Evolutionary conservation across 2,797 vertebrate species (phyloP).

Genomic region (Cichlasoma orientale): DNA sequence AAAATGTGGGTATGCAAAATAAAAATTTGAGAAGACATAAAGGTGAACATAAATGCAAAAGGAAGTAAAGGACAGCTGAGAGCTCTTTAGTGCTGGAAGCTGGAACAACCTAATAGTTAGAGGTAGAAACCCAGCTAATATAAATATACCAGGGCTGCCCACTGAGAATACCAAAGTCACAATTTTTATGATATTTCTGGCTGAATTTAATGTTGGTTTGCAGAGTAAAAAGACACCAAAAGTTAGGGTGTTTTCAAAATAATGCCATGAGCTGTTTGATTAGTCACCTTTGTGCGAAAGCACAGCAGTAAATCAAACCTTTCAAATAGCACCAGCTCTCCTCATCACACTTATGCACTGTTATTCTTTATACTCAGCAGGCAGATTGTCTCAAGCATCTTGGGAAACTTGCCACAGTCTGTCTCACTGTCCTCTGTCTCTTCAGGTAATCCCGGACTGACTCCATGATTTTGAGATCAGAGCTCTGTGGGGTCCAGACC

Average conservation of each 20-base stretch:
- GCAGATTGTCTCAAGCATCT: not conserved
- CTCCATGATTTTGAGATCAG: not conserved
- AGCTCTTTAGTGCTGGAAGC: not conserved
- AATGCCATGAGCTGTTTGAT: not conserved
- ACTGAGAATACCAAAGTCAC: not conserved
- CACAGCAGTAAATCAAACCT: not conserved
- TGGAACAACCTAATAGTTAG: not conserved
- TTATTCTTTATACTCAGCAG: slow-evolving; percentile 7
- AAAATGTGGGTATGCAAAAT: slow-evolving; percentile 18
- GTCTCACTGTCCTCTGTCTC: not conserved
- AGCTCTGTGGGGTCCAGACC: not conserved
- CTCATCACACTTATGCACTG: not conserved
- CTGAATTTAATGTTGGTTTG: not conserved
- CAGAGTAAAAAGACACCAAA: not conserved
- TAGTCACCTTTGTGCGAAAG: not conserved
- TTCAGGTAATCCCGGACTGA: not conserved
- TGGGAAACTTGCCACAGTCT: not conserved
- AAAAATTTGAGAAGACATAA: slow-evolving; percentile 12
- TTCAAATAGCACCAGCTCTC: not conserved
- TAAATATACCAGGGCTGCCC: not conserved
- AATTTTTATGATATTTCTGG: slow-evolving; percentile 2
- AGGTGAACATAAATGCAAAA: not conserved
- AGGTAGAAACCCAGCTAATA: not conserved
- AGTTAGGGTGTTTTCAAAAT: not conserved
- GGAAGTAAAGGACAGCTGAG: not conserved